Evolutionary conservation across 2,888 invertebrate genomes (phyloP), one percentile per base, ranked within the genome.

Genomic region (Mimas tiliae): DNA sequence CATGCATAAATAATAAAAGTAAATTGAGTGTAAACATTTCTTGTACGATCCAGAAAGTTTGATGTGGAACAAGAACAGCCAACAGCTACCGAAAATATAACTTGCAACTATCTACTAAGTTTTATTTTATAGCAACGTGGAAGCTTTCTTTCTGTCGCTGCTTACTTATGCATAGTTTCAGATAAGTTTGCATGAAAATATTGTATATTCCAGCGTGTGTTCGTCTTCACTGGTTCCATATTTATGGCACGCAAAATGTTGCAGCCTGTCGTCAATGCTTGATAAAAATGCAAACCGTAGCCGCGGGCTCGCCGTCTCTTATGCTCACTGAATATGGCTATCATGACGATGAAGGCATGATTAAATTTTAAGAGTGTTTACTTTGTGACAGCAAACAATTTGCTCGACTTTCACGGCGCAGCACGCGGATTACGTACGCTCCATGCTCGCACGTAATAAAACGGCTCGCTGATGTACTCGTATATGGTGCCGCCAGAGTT

Each of bases 241-340:
- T 93, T 92, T 93, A 93, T 91, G 85, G 83, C 89, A 89, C 87
- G 91, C 88, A 91, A 87, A 91, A 91, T 91, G 90, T 88, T 78
- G 86, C 86, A 85, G 84, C 84, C 82, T 86, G 87, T 88, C 88
- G 84, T 83, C 88, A 86, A 86, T 85, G 84, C 80, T 88, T 91
- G 89, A 92, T 93, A 93, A 92, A 93, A 93, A 93, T 92, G 91
- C 92, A 91, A 91, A 91, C 90, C 86, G 81, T 84, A 78, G 86
- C 90, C 87, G 87, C 86, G 73, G 89, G 91, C 87, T 81, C 74
- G 78, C 74, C 75, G 78, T 74, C 76, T 78, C 75, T 76, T 80
- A 87, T 88, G 85, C 85, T 80, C 81, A 76, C 85, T 80, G 86
- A 87, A 89, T 89, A 88, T 87, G 81, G 80, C 84, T 84, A 88